Evolutionary conservation across 1,140 invertebrate species (phyloP).

Genomic region (Drosophila melanogaster): DNA sequence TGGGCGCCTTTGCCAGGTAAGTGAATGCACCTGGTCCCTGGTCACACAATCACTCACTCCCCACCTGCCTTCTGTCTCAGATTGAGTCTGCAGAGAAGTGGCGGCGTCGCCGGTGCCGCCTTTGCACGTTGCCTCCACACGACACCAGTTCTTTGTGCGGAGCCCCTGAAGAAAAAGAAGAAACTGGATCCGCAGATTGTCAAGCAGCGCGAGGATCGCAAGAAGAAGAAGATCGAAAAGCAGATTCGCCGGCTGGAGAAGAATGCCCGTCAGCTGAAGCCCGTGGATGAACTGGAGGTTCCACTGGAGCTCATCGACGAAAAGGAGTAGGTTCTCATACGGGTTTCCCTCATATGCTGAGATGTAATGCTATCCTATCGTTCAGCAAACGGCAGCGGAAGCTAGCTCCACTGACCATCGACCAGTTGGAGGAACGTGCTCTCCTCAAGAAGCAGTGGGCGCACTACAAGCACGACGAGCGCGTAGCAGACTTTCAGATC

Average conservation of each 20-base stretch:
- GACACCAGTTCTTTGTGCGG: slow-evolving; percentile 85
- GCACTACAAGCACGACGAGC: slow-evolving; percentile 88
- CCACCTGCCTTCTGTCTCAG: slow-evolving; percentile 11
- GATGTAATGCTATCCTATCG: neutral
- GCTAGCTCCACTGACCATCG: slow-evolving; percentile 80
- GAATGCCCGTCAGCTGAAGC: slow-evolving; percentile 91
- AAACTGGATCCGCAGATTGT: slow-evolving; percentile 92
- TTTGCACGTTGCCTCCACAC: slow-evolving; percentile 62
- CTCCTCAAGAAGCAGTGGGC: slow-evolving; percentile 90
- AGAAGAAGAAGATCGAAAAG: slow-evolving; percentile 92
- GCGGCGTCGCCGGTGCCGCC: slow-evolving; percentile 3
- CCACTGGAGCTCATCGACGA: slow-evolving; percentile 88
- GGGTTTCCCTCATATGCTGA: neutral
- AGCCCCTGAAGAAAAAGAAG: slow-evolving; percentile 95
- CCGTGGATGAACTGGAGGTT: slow-evolving; percentile 92
- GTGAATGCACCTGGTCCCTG: neutral
- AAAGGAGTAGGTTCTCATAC: slow-evolving; percentile 86
- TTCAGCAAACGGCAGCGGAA: slow-evolving; percentile 86
- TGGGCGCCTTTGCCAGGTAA: slow-evolving; percentile 56
- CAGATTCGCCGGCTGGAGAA: slow-evolving; percentile 92
- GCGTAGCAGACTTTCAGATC: slow-evolving; percentile 87
- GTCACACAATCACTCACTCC: too few relatives aligned
- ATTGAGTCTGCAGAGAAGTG: slow-evolving; percentile 44
- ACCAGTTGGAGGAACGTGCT: slow-evolving; percentile 86
- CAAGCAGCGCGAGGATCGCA: slow-evolving; percentile 91